phyloP scores from a whole-genome alignment of 2,797 vertebrate species.

The Poecilia velifera region DNA sequence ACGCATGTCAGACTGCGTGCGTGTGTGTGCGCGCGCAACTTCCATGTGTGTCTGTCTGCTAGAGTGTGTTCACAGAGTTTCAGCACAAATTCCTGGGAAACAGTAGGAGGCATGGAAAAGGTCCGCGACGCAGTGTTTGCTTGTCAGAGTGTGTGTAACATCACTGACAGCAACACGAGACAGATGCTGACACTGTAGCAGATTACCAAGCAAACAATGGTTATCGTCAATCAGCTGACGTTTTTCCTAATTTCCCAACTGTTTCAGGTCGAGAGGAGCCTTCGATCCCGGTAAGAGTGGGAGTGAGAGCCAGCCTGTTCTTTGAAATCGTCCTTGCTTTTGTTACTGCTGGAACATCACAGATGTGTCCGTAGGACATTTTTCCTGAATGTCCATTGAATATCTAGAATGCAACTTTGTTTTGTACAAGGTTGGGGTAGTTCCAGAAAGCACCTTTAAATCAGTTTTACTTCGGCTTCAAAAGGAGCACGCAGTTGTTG shows the following conservation, averaged over 20 bases:
- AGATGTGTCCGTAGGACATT: slow-evolving; percentile 25
- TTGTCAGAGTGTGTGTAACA: slow-evolving; percentile 58
- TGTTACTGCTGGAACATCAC: slow-evolving; percentile 13
- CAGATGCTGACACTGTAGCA: slow-evolving; percentile 51
- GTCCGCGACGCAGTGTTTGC: slow-evolving; percentile 47
- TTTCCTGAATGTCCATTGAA: slow-evolving; percentile 7
- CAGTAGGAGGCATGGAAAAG: slow-evolving; percentile 65
- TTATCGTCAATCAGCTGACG: slow-evolving; percentile 24
- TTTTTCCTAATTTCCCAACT: slow-evolving; percentile 29
- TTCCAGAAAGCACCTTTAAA: slow-evolving; percentile 15
- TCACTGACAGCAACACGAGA: slow-evolving; percentile 53
- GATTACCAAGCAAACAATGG: slow-evolving; percentile 39
- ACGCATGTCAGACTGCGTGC: slow-evolving; percentile 20
- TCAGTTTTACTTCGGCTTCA: slow-evolving; percentile 15
- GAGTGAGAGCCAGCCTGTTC: slow-evolving; percentile 12
- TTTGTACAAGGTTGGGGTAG: slow-evolving; percentile 22
- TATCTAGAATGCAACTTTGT: slow-evolving; percentile 10
- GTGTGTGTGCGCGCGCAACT: slow-evolving; percentile 20
- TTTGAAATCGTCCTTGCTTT: slow-evolving; percentile 2
- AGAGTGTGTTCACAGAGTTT: slow-evolving; percentile 56
- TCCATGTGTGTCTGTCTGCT: slow-evolving; percentile 32
- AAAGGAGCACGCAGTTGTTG: background rate
- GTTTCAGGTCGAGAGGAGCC: background rate
- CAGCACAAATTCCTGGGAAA: slow-evolving; percentile 69
- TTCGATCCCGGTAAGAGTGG: background rate